Conservation (phyloP, 2,888 invertebrate genomes). For the Aphodius granarius region DNA sequence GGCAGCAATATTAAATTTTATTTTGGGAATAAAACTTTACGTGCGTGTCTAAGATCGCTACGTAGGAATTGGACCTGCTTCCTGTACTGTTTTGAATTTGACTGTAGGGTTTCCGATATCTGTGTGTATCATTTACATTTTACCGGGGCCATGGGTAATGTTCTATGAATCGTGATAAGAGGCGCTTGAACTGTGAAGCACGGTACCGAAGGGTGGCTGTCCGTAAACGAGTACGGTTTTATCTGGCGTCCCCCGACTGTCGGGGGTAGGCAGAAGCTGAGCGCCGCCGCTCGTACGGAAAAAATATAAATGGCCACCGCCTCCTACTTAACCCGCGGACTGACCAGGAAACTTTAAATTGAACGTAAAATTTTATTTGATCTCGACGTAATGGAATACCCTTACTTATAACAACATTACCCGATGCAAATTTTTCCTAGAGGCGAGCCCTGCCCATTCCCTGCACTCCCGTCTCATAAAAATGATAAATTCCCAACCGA, state of each 20-base stretch:
- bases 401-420: constrained; percentile 19
- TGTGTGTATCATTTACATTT: constrained; percentile 48
- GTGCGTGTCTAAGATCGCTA: not conserved
- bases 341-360: constrained; percentile 36
- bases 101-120: constrained; percentile 26
- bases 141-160: constrained; percentile 51
- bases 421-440: not conserved
- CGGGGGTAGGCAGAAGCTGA: not conserved
- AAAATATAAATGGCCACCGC: constrained; percentile 18
- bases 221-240: constrained; percentile 32
- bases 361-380: constrained; percentile 32
- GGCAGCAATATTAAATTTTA: constrained; percentile 21
- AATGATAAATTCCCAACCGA: not conserved
- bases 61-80: not conserved
- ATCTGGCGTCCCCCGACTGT: constrained; percentile 14
- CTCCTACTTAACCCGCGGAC: constrained; percentile 23
- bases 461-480: not conserved
- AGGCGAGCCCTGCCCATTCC: not conserved
- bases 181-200: constrained; percentile 33
- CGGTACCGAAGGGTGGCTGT: constrained; percentile 30
- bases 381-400: constrained; percentile 17
- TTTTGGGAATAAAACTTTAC: constrained; percentile 21
- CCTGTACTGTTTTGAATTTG: constrained; percentile 16
- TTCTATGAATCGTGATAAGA: constrained; percentile 53
- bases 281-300: not conserved